phyloP scores from a whole-genome alignment of 2,888 invertebrate genomes.

The Apantesis nais region DNA sequence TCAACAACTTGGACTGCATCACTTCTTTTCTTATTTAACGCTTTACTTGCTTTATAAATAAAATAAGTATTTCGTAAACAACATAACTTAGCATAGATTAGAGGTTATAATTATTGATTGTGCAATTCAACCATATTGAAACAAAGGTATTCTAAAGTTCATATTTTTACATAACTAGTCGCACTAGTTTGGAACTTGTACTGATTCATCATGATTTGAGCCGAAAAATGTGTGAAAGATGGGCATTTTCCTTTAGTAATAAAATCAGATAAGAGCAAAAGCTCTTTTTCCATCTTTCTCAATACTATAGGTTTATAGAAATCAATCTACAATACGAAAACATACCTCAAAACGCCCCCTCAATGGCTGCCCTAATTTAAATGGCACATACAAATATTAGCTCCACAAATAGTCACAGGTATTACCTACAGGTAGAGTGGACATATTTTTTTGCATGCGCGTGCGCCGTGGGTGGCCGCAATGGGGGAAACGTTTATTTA shows the following conservation, averaged over 20 bases:
- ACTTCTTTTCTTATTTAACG: too few relatives aligned
- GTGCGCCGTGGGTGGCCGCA: conserved; percentile 60
- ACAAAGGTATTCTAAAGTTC: too few relatives aligned
- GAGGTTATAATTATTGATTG: too few relatives aligned
- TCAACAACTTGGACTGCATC: too few relatives aligned
- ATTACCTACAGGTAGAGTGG: conserved; percentile 40
- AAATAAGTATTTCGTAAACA: too few relatives aligned
- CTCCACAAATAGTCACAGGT: conserved; percentile 46
- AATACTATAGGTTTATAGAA: not conserved
- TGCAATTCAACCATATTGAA: too few relatives aligned
- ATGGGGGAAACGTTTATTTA: conserved; percentile 56
- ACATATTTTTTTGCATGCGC: conserved; percentile 61
- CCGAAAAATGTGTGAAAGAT: too few relatives aligned
- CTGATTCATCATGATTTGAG: too few relatives aligned
- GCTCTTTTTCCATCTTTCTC: not conserved
- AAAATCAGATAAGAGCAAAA: not conserved
- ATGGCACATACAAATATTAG: conserved; percentile 33
- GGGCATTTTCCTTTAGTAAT: not conserved
- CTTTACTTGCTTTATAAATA: too few relatives aligned
- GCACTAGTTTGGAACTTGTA: too few relatives aligned
- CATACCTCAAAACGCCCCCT: conserved; percentile 6
- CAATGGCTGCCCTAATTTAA: conserved; percentile 37
- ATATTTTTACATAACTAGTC: too few relatives aligned
- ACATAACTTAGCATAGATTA: too few relatives aligned
- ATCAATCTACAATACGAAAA: not conserved